A percentile compares a stretch with the other conserved stretches of the same genome.
These are phyloP conservation scores for Tenthredo scrophulariae DNA, from an alignment of 2,888 invertebrate species.

Conservation along the genomic window DNA sequence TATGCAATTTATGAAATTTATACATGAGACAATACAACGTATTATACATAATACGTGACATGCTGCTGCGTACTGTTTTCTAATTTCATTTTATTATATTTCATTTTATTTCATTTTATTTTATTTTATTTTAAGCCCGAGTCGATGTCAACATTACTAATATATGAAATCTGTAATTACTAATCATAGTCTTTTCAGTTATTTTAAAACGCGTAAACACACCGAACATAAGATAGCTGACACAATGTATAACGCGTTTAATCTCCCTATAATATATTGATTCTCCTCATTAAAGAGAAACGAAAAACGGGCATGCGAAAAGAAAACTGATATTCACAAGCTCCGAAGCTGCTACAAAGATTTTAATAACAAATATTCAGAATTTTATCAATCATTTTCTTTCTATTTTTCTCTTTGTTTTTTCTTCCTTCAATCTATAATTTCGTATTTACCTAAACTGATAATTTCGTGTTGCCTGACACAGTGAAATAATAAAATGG, in stretches of 20 bases:
- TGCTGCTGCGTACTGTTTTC: not conserved
- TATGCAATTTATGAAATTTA: not conserved
- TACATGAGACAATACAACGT: not conserved
- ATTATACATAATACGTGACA: not conserved
- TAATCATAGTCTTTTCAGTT: not conserved
- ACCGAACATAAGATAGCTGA: not conserved
- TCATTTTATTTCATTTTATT: not conserved
- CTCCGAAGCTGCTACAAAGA: not conserved
- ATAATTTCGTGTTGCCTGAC: not conserved
- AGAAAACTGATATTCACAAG: not conserved
- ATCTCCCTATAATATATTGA: not conserved
- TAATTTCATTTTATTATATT: not conserved
- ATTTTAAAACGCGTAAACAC: not conserved
- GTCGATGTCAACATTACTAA: not conserved
- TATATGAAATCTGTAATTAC: not conserved
- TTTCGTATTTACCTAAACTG: not conserved
- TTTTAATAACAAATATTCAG: not conserved
- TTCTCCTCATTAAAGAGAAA: not conserved
- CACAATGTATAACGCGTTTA: not conserved
- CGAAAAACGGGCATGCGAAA: not conserved
- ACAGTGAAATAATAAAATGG: not conserved
- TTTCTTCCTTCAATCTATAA: not conserved
- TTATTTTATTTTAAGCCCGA: no score
- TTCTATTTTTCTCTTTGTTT: not conserved
- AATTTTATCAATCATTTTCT: not conserved